Percentiles rank a stretch among this genome's conserved stretches.
phyloP scores from a whole-genome alignment of 2,797 vertebrate species.

The Emydoidea blandingii region DNA sequence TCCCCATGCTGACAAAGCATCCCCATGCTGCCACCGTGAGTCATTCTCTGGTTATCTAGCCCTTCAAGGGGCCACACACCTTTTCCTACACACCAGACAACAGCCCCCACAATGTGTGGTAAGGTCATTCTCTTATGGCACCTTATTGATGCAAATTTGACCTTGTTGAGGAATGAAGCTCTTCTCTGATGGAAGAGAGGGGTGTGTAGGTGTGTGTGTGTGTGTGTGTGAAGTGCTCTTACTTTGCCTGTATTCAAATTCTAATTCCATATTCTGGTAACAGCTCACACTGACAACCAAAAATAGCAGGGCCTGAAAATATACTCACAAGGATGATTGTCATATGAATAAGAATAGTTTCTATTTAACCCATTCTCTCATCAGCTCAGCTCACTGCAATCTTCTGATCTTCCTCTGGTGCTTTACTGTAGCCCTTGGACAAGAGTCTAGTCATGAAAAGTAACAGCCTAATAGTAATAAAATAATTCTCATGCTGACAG shows the following conservation, averaged over 20 bases:
- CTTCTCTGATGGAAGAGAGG: neutral
- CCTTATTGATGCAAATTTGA: constrained; percentile 69
- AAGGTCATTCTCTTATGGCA: constrained; percentile 36
- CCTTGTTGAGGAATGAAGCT: constrained; percentile 62
- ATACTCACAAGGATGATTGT: constrained; percentile 67
- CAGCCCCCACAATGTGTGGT: neutral
- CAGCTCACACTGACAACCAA: constrained; percentile 63
- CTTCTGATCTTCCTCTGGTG: neutral
- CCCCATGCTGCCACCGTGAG: neutral
- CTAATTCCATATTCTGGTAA: constrained; percentile 67
- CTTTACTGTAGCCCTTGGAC: constrained; percentile 41
- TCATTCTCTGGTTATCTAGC: neutral
- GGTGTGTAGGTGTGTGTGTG: constrained; percentile 29
- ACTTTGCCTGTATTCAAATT: constrained; percentile 69
- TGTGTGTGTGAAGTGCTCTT: constrained; percentile 58
- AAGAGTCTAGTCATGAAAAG: constrained; percentile 23
- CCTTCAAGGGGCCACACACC: neutral
- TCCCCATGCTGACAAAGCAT: neutral
- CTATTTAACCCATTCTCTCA: constrained; percentile 72
- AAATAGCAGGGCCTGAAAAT: constrained; percentile 72
- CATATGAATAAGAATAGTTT: constrained; percentile 65
- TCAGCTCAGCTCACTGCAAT: constrained; percentile 48
- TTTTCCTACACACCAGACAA: neutral
- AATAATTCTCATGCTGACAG: constrained; percentile 30
- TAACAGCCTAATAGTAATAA: constrained; percentile 39